Conservation (phyloP, 1,140 invertebrate species). For the Caenorhabditis inopinata region DNA sequence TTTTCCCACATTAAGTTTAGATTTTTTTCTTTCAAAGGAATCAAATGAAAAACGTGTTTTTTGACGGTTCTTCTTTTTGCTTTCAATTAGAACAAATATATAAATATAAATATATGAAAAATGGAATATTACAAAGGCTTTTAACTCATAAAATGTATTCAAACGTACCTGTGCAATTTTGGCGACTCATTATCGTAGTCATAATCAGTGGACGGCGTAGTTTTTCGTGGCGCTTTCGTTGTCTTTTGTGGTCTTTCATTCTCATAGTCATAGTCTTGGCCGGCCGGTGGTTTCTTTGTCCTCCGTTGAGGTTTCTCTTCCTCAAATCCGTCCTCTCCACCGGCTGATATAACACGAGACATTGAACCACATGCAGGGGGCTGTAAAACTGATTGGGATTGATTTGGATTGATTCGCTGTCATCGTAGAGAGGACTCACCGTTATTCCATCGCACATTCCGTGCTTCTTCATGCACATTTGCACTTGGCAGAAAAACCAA, state of each 20-base stretch:
- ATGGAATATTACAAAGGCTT: too few species aligned
- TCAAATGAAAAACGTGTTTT: too few species aligned
- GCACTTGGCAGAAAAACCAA: constrained; percentile 66
- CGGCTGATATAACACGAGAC: not conserved
- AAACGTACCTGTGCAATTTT: constrained; percentile 13
- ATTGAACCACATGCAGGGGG: not conserved
- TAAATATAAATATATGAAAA: too few species aligned
- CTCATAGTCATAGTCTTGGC: constrained; percentile 3
- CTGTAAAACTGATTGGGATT: too few species aligned
- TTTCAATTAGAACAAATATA: too few species aligned
- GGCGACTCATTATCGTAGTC: constrained; percentile 9
- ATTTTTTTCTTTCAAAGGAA: too few species aligned
- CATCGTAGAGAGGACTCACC: too few species aligned
- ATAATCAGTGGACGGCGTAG: constrained; percentile 19
- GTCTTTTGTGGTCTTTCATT: not conserved
- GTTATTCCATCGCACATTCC: constrained; percentile 64
- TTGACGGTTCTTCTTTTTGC: too few species aligned
- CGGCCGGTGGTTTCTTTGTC: not conserved
- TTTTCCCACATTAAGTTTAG: too few species aligned
- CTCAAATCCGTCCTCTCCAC: constrained; percentile 20
- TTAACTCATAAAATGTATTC: too few species aligned
- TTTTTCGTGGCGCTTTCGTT: not conserved
- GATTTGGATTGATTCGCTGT: too few species aligned
- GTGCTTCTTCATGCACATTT: constrained; percentile 66
- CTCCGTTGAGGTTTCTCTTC: not conserved